Evolutionary conservation across 2,888 invertebrate species (phyloP), one percentile per base, ranked within the genome.

Genomic region (Coelinius sp.): DNA sequence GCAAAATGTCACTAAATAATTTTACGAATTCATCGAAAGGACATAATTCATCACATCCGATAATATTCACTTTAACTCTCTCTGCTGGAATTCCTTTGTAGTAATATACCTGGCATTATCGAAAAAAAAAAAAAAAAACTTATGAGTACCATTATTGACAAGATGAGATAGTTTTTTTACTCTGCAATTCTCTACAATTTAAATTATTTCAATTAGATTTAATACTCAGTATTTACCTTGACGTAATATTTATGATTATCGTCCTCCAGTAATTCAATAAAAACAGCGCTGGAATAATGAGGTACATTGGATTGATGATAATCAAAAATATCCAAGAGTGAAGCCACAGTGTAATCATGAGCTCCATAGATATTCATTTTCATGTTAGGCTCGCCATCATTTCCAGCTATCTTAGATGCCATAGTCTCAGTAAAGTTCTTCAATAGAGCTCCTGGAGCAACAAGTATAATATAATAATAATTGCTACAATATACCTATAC

Each of bases 301-400:
- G 92, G 92, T 73, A 91, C 89, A 68, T 91, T 91, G 0, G 90
- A 88, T 69, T 89, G 84, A 80, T 89, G 92, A 0, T 91, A 89
- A 12, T 88, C 87, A 0, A 91, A 87, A 1, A 91, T 90, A 0
- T 89, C 88, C 81, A 93, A 88, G n/a, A 92, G 75, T 0, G 90
- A 89, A 0, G 91, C 90, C 0, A 93, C 89, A 38, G 92, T 92
- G 66, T 91, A 91, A 83, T 93, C 93, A 82, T 93, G 93, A 0
- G 90, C 92, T 0, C 91, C 90, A 78, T 89, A 91, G 70, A 92
- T 79, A 46, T 88, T 86, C 20, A 92, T 73, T 78, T 90, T 90
- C 0, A 75, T 74, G 82, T 49, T 73, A 7, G 46, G 46, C 20
- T 20, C 17, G 79, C 77, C 17, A 89, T 86, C 78, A 14, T 49